These are phyloP conservation scores for Monomorium pharaonis DNA, from an alignment of 1,140 invertebrate species.

Conservation along the genomic window DNA sequence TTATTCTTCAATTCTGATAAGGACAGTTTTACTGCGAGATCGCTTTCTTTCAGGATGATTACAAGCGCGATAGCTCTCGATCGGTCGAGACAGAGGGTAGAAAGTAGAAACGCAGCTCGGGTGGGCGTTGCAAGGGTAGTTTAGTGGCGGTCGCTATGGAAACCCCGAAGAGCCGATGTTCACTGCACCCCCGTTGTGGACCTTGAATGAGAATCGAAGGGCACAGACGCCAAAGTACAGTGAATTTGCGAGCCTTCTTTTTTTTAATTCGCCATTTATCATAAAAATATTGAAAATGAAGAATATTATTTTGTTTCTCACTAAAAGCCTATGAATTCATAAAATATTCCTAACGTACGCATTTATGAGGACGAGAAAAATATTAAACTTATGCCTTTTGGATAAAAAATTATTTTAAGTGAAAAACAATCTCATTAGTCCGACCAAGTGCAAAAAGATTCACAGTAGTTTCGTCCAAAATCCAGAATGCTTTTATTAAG, in stretches of 20 bases:
- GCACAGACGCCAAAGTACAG: conserved; percentile 73
- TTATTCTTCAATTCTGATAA: background rate
- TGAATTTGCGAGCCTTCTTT: conserved; percentile 63
- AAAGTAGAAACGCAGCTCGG: conserved; percentile 78
- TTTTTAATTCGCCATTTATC: conserved; percentile 10
- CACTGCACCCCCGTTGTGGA: conserved; percentile 82
- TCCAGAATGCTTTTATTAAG: background rate
- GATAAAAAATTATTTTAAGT: conserved; percentile 9
- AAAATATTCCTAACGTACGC: background rate
- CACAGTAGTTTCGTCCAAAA: background rate
- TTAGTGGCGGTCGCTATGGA: conserved; percentile 85
- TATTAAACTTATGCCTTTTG: background rate
- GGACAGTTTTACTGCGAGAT: background rate
- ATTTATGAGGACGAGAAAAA: background rate
- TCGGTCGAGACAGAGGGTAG: conserved; percentile 71
- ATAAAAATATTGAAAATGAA: background rate
- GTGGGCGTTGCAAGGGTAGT: conserved; percentile 84
- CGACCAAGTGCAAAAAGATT: background rate
- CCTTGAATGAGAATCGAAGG: conserved; percentile 84
- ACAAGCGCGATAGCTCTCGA: conserved; percentile 63
- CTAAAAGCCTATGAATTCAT: background rate
- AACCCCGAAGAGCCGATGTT: conserved; percentile 81
- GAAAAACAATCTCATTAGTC: background rate
- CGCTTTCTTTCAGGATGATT: conserved; percentile 56
- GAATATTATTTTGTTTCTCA: background rate